Percentiles rank a stretch among this genome's conserved stretches.
These are phyloP conservation scores for Rhamnusium bicolor DNA, from an alignment of 2,888 invertebrate genomes.

Conservation along the genomic window DNA sequence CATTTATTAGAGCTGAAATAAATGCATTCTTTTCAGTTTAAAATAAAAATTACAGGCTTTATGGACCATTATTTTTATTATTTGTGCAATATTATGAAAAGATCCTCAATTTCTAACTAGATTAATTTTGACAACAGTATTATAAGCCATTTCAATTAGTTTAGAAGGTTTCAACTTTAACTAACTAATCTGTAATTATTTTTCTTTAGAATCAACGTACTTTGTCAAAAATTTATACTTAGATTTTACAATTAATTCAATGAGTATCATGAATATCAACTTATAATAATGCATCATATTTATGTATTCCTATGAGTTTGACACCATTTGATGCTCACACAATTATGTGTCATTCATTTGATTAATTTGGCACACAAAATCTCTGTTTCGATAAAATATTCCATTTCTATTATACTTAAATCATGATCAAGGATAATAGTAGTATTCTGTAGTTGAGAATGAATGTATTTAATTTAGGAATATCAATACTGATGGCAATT, in stretches of 20 bases:
- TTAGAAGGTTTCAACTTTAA: not conserved
- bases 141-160: not conserved
- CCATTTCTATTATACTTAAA: too few species aligned
- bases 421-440: too few species aligned
- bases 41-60: conserved; percentile 10
- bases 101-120: not conserved
- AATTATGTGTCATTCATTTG: too few species aligned
- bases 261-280: too few species aligned
- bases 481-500: too few species aligned
- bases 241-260: not conserved
- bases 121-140: not conserved
- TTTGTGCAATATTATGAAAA: not conserved
- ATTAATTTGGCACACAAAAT: too few species aligned
- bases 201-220: not conserved
- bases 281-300: too few species aligned
- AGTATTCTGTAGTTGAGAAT: too few species aligned
- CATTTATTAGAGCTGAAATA: conserved; percentile 30
- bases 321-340: too few species aligned
- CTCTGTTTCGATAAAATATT: too few species aligned
- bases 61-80: not conserved
- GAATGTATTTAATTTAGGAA: too few species aligned
- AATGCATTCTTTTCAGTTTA: conserved; percentile 22
- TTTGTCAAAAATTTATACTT: not conserved
- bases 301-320: too few species aligned
- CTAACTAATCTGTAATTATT: not conserved